Evolutionary conservation across 2,113 vertebrate species (phyloP).

Genomic region (Tauraco erythrolophus): DNA sequence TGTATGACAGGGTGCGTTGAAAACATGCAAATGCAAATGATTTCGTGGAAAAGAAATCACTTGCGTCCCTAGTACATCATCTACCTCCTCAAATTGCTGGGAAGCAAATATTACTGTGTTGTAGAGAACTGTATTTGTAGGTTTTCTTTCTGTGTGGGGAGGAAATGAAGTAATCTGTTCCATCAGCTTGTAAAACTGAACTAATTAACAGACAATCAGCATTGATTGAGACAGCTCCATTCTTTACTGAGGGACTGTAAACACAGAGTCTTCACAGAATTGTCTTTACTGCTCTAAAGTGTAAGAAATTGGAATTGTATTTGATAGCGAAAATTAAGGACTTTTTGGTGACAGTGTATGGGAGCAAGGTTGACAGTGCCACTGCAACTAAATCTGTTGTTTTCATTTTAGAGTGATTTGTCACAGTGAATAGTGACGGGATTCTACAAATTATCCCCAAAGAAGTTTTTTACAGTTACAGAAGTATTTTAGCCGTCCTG

Average conservation of each 20-base stretch:
- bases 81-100: neutral
- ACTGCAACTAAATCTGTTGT: constrained; percentile 64
- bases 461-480: constrained; percentile 17
- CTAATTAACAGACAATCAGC: constrained; percentile 83
- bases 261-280: constrained; percentile 40
- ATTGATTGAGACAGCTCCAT: constrained; percentile 79
- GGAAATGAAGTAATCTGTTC: constrained; percentile 84
- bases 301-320: constrained; percentile 47
- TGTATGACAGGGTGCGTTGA: neutral
- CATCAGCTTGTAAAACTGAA: constrained; percentile 83
- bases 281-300: constrained; percentile 53
- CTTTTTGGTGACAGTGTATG: constrained; percentile 56
- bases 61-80: neutral
- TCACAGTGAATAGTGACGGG: constrained; percentile 43
- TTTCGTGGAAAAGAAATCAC: neutral
- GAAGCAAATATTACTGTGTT: constrained; percentile 2
- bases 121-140: constrained; percentile 68
- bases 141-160: constrained; percentile 36
- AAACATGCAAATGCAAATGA: neutral
- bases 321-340: constrained; percentile 55
- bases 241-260: constrained; percentile 54
- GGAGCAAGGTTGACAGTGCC: constrained; percentile 46
- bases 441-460: constrained; percentile 61
- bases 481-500: neutral
- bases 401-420: constrained; percentile 40